Evolutionary conservation across 2,113 vertebrate species (phyloP).

Genomic region (Craseonycteris thonglongyai): DNA sequence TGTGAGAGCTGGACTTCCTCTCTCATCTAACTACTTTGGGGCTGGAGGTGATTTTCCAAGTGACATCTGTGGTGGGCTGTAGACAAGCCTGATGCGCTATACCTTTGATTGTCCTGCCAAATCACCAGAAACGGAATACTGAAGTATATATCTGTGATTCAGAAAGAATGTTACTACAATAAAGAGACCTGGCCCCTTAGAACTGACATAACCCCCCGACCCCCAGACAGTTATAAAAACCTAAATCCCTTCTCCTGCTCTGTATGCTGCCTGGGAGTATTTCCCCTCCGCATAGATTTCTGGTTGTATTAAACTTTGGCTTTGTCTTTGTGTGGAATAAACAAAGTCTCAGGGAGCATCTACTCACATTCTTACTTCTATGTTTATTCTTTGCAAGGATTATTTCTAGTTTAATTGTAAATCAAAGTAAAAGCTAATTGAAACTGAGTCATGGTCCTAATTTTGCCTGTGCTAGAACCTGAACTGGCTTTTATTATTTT

Average conservation of each 20-base stretch:
- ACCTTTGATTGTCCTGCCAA: neutral
- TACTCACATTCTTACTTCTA: neutral
- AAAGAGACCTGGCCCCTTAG: neutral
- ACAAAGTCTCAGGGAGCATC: neutral
- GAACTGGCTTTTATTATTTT: neutral
- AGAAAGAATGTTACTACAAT: neutral
- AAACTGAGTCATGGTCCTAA: neutral
- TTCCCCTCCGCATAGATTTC: neutral
- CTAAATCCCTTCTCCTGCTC: neutral
- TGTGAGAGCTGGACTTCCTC: too few species aligned
- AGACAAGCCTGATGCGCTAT: neutral
- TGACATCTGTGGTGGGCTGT: neutral
- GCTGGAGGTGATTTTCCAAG: neutral
- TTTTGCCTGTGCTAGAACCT: neutral
- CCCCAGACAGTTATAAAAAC: neutral
- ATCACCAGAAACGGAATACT: neutral
- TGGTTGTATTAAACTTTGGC: neutral
- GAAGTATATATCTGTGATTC: neutral
- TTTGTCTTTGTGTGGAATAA: neutral
- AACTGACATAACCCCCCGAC: neutral
- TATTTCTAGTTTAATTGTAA: constrained; percentile 11
- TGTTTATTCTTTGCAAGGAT: constrained; percentile 28
- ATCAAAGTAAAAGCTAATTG: neutral
- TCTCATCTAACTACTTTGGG: too few species aligned
- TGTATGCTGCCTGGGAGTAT: neutral